These are phyloP conservation scores for Drosophila ohnishii DNA, from an alignment of 1,140 invertebrate species.

Conservation along the genomic window DNA sequence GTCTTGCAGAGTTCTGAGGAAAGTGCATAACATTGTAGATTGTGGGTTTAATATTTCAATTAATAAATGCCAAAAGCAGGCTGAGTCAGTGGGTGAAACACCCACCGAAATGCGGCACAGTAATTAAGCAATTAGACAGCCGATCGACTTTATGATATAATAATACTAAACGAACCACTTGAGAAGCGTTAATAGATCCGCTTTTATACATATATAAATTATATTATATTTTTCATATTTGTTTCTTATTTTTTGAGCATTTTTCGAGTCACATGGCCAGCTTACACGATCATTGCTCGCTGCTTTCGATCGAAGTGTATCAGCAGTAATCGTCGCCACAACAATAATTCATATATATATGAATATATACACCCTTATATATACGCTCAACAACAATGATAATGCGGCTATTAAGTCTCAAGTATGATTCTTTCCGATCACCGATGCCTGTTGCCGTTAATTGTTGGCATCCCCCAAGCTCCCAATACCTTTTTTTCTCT, in stretches of 20 bases:
- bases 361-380: not conserved
- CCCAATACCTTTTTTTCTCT: not conserved
- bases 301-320: conserved; percentile 53
- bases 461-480: conserved; percentile 31
- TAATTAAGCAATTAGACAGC: conserved; percentile 47
- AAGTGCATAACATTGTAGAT: not conserved
- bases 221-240: not conserved
- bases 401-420: conserved; percentile 56
- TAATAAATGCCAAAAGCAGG: not conserved
- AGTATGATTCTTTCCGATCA: conserved; percentile 54
- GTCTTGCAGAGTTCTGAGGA: conserved; percentile 14
- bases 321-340: conserved; percentile 51
- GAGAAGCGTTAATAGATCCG: conserved; percentile 17
- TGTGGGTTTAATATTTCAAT: not conserved
- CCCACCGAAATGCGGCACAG: conserved; percentile 14
- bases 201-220: not conserved
- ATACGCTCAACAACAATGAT: conserved; percentile 29
- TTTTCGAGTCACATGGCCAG: conserved; percentile 55
- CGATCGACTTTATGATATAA: conserved; percentile 31
- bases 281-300: conserved; percentile 63
- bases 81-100: conserved; percentile 25
- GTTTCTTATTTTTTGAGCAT: not conserved
- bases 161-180: conserved; percentile 13
- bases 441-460: conserved; percentile 55
- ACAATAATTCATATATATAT: conserved; percentile 18